Conservation (phyloP, 2,888 invertebrate genomes). For the Agonopterix arenella region DNA sequence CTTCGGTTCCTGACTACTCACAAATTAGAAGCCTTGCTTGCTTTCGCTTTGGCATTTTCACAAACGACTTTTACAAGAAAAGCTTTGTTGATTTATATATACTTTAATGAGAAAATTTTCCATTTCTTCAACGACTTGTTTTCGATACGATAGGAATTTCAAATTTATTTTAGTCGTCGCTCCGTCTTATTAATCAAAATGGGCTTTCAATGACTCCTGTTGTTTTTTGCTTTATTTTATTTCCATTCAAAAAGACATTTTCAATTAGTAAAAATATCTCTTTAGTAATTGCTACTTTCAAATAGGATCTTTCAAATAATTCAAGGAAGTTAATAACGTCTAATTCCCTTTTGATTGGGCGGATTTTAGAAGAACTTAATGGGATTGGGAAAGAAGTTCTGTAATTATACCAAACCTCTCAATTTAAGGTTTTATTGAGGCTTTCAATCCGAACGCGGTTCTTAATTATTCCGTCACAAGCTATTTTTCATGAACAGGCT, state of each 20-base stretch:
- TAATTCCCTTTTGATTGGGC: slow-evolving; percentile 25
- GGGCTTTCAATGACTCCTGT: not conserved
- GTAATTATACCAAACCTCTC: slow-evolving; percentile 1
- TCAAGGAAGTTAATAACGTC: slow-evolving; percentile 19
- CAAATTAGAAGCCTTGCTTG: slow-evolving; percentile 18
- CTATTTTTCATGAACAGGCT: no score
- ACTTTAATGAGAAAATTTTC: slow-evolving; percentile 26
- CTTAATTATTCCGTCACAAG: no score
- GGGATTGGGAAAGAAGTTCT: slow-evolving; percentile 10
- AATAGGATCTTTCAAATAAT: slow-evolving; percentile 18
- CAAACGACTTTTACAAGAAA: slow-evolving; percentile 19
- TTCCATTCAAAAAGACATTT: no score
- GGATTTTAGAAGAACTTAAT: slow-evolving; percentile 13
- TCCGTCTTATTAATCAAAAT: not conserved
- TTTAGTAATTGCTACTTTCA: slow-evolving; percentile 5
- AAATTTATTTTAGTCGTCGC: not conserved
- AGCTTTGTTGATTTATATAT: slow-evolving; percentile 30
- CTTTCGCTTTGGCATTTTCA: slow-evolving; percentile 26
- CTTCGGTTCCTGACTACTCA: slow-evolving; percentile 32
- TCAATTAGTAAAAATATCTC: not conserved
- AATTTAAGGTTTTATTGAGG: no score
- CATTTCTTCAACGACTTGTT: slow-evolving; percentile 17
- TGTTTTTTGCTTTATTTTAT: no score
- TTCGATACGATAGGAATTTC: not conserved
- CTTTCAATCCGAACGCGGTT: no score